Conservation (phyloP, 2,888 invertebrate species). For the Andrena praecox region DNA sequence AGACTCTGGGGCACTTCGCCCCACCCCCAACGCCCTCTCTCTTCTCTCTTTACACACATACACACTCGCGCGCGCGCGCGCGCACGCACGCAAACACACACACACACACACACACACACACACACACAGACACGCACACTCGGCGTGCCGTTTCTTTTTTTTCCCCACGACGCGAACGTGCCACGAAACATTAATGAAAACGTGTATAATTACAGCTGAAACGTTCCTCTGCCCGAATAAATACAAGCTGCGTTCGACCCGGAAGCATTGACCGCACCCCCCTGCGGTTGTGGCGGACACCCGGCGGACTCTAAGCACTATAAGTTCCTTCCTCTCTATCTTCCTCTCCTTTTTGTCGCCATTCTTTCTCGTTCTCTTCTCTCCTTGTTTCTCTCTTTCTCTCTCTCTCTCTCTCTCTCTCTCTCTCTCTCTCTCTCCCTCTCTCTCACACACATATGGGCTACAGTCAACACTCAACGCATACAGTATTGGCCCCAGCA, state of each 20-base stretch:
- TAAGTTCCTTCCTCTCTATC: constrained; percentile 38
- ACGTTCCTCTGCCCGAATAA: constrained; percentile 44
- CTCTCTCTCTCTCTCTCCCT: constrained; percentile 3
- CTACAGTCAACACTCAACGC: constrained; percentile 74
- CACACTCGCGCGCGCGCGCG: too few relatives aligned
- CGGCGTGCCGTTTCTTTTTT: neutral
- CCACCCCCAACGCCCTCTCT: neutral
- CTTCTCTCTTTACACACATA: neutral
- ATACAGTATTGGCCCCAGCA: constrained; percentile 81
- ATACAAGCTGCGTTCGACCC: constrained; percentile 48
- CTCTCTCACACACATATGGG: constrained; percentile 40
- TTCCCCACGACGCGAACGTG: constrained; percentile 28
- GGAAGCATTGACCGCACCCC: constrained; percentile 34
- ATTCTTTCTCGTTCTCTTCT: constrained; percentile 10
- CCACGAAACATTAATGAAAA: constrained; percentile 63
- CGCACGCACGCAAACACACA: too few relatives aligned
- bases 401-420: constrained; percentile 7
- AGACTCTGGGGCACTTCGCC: constrained; percentile 2
- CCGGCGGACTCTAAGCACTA: constrained; percentile 58
- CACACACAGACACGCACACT: neutral
- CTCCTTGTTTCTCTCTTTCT: constrained; percentile 7
- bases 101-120: neutral
- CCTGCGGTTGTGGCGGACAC: constrained; percentile 68
- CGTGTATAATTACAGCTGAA: constrained; percentile 61
- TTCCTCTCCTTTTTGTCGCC: constrained; percentile 8